These are phyloP conservation scores for Pithys albifrons DNA, from an alignment of 2,113 vertebrate species.

Conservation along the genomic window DNA sequence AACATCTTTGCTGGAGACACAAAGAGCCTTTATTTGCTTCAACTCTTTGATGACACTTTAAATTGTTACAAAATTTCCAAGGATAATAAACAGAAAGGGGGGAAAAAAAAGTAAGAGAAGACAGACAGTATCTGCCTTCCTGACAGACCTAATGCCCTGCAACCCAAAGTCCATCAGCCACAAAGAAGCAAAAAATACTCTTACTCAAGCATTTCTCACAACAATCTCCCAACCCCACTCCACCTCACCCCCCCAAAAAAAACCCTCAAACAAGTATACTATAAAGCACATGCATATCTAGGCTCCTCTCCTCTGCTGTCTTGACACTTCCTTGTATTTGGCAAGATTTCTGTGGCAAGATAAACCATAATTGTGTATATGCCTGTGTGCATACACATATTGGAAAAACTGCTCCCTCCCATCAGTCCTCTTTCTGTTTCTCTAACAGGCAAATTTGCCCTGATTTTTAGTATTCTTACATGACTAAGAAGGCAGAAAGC, in stretches of 20 bases:
- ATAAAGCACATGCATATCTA: neutral
- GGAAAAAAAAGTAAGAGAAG: neutral
- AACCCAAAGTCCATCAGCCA: neutral
- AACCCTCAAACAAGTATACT: neutral
- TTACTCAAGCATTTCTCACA: neutral
- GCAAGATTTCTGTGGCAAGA: neutral
- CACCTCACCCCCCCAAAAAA: neutral
- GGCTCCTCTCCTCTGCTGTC: neutral
- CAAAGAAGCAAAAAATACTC: neutral
- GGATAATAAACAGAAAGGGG: neutral
- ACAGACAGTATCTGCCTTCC: neutral
- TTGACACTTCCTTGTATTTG: neutral
- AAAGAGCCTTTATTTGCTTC: neutral
- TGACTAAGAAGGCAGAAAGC: neutral
- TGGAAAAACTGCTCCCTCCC: neutral
- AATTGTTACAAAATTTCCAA: neutral
- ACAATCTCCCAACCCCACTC: neutral
- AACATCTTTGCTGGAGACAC: neutral
- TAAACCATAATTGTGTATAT: neutral
- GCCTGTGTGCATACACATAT: fast-evolving
- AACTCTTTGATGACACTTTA: neutral
- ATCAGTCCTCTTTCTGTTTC: neutral
- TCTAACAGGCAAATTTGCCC: neutral
- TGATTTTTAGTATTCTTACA: neutral
- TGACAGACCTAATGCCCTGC: neutral